Evolutionary conservation across 1,140 invertebrate species (phyloP).

Genomic region (Conus ventricosus): DNA sequence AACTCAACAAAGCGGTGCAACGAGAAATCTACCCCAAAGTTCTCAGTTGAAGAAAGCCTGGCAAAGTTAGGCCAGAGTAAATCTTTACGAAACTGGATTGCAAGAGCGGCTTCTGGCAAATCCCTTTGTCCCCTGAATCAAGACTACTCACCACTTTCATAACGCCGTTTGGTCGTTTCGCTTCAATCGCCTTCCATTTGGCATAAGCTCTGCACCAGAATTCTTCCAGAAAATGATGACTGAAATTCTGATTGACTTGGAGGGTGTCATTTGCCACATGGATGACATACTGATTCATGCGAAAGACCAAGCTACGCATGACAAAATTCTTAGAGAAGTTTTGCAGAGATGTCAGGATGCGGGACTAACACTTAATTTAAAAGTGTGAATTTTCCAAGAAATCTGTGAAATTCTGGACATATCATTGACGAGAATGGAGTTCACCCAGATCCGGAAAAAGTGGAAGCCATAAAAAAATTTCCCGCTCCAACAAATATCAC

Average conservation of each 20-base stretch:
- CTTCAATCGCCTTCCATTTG: conserved; percentile 73
- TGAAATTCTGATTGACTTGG: conserved; percentile 37
- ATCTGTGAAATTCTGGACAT: conserved; percentile 40
- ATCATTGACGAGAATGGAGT: conserved; percentile 17
- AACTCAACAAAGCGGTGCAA: conserved; percentile 32
- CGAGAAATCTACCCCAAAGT: not conserved
- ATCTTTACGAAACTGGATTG: conserved; percentile 42
- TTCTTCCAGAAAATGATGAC: conserved; percentile 42
- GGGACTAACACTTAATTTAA: conserved; percentile 62
- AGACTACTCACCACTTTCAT: conserved; percentile 51
- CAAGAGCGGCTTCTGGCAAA: conserved; percentile 41
- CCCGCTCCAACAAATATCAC: conserved; percentile 55
- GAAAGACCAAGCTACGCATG: conserved; percentile 49
- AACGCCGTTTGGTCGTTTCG: conserved; percentile 71
- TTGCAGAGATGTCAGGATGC: conserved; percentile 50
- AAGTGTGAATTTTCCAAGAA: not conserved
- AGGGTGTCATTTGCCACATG: conserved; percentile 37
- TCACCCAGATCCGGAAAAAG: conserved; percentile 62
- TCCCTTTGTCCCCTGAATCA: conserved; percentile 32
- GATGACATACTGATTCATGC: conserved; percentile 63
- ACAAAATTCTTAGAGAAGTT: conserved; percentile 44
- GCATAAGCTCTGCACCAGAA: conserved; percentile 57
- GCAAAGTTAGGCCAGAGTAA: conserved; percentile 66
- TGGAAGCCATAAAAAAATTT: conserved; percentile 31
- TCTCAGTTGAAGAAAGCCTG: not conserved